Percentiles rank a stretch among this genome's conserved stretches.
These are phyloP conservation scores for Menura novaehollandiae DNA, from an alignment of 2,113 vertebrate genomes.

Conservation along the genomic window DNA sequence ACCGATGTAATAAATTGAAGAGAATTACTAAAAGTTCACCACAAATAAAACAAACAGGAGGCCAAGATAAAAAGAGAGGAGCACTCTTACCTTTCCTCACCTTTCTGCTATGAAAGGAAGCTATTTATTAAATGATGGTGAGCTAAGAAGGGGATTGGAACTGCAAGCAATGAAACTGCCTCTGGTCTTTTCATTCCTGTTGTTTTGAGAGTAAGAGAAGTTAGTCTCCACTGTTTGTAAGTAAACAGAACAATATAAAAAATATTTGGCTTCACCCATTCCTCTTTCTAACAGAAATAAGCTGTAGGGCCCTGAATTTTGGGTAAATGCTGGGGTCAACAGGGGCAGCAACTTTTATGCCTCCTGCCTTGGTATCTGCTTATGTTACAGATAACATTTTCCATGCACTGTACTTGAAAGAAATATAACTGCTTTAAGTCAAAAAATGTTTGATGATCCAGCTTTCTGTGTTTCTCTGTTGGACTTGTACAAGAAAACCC, in stretches of 20 bases:
- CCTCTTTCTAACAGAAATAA: neutral
- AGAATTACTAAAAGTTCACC: neutral
- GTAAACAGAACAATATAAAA: neutral
- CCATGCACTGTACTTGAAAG: neutral
- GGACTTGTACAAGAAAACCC: neutral
- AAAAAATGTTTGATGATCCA: neutral
- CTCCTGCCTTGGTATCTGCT: neutral
- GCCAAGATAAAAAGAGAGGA: neutral
- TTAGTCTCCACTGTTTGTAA: neutral
- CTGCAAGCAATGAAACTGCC: neutral
- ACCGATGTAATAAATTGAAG: neutral
- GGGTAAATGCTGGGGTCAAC: neutral
- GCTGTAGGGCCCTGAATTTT: neutral
- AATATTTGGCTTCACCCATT: neutral
- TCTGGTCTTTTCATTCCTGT: neutral
- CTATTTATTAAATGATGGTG: neutral
- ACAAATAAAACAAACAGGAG: neutral
- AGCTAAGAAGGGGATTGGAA: neutral
- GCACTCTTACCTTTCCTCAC: neutral
- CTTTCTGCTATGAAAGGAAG: neutral
- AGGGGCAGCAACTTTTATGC: neutral
- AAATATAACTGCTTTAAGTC: neutral
- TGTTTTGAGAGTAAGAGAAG: neutral
- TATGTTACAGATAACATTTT: neutral
- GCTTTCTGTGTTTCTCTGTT: neutral